Evolutionary conservation across 1,140 invertebrate species (phyloP).

Genomic region (Hestina assimilis): DNA sequence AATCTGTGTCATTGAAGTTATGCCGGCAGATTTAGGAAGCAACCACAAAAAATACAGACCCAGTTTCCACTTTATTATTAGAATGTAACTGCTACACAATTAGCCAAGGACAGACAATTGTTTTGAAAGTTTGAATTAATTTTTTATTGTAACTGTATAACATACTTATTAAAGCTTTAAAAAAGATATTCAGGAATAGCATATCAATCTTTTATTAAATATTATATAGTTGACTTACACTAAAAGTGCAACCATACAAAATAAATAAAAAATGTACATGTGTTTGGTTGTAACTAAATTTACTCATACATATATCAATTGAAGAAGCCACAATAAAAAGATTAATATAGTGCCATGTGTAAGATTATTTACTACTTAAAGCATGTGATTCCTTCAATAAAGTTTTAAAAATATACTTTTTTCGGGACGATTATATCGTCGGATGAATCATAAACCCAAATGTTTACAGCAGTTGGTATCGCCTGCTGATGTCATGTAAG

Average conservation of each 20-base stretch:
- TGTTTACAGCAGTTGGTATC: slow-evolving; percentile 62
- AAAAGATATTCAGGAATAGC: no score
- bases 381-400: slow-evolving; percentile 17
- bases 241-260: no score
- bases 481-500: slow-evolving; percentile 70
- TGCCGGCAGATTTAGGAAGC: slow-evolving; percentile 23
- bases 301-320: no score
- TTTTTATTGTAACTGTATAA: slow-evolving; percentile 2
- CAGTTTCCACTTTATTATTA: slow-evolving; percentile 40
- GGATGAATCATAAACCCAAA: slow-evolving; percentile 57
- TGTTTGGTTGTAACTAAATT: no score
- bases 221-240: no score
- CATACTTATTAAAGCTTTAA: not conserved
- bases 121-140: slow-evolving; percentile 22
- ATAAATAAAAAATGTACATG: no score
- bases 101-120: slow-evolving; percentile 29
- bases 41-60: slow-evolving; percentile 40
- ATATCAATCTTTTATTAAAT: no score
- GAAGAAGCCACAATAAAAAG: no score
- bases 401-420: slow-evolving; percentile 31
- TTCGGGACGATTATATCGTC: slow-evolving; percentile 20
- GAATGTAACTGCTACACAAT: slow-evolving; percentile 28
- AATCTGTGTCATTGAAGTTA: slow-evolving; percentile 26
- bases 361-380: slow-evolving; percentile 6
- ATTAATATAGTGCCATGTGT: not conserved